phyloP scores from a whole-genome alignment of 1,140 invertebrate genomes.

The Brachystomella parvula region DNA sequence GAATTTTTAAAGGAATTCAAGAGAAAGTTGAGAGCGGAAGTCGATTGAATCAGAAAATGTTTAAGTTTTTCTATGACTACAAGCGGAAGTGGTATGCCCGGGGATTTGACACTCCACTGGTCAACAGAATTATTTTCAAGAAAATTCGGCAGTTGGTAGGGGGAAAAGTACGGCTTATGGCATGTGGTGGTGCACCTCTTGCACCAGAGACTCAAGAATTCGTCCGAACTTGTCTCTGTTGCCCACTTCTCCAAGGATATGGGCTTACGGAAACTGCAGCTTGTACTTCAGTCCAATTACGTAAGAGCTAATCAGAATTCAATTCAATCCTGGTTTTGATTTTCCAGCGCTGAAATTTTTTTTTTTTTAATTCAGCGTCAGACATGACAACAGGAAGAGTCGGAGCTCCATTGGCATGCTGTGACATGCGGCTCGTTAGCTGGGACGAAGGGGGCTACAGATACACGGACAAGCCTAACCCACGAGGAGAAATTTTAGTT shows the following conservation, averaged over 20 bases:
- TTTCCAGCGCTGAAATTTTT: conserved; percentile 20
- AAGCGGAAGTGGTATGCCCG: conserved; percentile 74
- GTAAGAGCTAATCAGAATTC: conserved; percentile 46
- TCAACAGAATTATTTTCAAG: conserved; percentile 71
- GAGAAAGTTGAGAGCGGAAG: conserved; percentile 77
- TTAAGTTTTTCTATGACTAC: conserved; percentile 86
- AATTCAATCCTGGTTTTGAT: conserved; percentile 6
- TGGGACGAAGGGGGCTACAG: conserved; percentile 94
- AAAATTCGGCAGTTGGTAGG: conserved; percentile 74
- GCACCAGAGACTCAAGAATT: conserved; percentile 93
- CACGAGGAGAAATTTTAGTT: conserved; percentile 86
- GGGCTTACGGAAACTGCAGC: conserved; percentile 95
- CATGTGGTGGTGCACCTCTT: conserved; percentile 88
- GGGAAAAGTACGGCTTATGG: conserved; percentile 72
- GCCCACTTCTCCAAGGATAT: conserved; percentile 87
- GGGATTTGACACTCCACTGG: conserved; percentile 73
- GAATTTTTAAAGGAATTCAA: conserved; percentile 89
- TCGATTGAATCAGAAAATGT: conserved; percentile 64
- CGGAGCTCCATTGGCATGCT: conserved; percentile 77
- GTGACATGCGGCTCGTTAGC: conserved; percentile 77
- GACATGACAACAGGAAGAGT: conserved; percentile 74
- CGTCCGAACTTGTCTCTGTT: conserved; percentile 85
- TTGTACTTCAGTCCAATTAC: conserved; percentile 79
- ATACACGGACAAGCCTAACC: conserved; percentile 79
- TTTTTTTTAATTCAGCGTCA: conserved; percentile 43